Percentiles rank a stretch among this genome's conserved stretches.
Evolutionary conservation across 1,140 invertebrate genomes (phyloP).

Genomic region (Meteorus sp.): DNA sequence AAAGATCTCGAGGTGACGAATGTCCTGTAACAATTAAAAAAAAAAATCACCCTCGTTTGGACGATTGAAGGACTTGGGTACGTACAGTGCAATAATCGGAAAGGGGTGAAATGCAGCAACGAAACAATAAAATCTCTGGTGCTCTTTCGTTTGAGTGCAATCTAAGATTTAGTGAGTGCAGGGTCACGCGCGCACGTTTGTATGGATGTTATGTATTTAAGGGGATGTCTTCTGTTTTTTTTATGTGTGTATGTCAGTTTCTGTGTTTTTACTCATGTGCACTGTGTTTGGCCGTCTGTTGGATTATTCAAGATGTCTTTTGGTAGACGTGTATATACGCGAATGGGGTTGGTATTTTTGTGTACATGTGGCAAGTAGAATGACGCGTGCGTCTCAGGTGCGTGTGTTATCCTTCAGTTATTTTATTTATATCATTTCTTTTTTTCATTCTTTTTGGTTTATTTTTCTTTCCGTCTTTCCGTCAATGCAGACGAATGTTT

Average conservation of each 20-base stretch:
- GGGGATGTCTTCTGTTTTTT: neutral
- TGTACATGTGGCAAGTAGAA: no score
- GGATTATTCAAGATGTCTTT: constrained; percentile 19
- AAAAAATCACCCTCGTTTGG: constrained; percentile 20
- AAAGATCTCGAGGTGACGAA: constrained; percentile 26
- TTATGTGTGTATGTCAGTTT: constrained; percentile 1
- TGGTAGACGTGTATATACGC: neutral
- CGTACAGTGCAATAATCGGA: constrained; percentile 14
- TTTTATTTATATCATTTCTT: no score
- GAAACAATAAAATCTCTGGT: constrained; percentile 17
- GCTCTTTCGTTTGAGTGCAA: constrained; percentile 12
- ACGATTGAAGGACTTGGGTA: constrained; percentile 24
- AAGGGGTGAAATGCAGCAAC: neutral
- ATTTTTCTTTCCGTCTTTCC: no score
- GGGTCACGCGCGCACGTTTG: constrained; percentile 19
- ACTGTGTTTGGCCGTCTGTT: constrained; percentile 13
- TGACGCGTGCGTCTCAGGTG: constrained; percentile 11
- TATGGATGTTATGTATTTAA: neutral
- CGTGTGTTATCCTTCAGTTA: neutral
- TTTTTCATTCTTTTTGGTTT: no score
- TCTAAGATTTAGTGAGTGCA: constrained; percentile 21
- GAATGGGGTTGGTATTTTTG: no score
- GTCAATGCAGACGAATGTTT: neutral
- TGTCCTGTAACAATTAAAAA: constrained; percentile 24
- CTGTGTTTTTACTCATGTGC: no score